Evolutionary conservation across 2,888 invertebrate genomes (phyloP).

Genomic region (Hirtodrosophila trivittata): DNA sequence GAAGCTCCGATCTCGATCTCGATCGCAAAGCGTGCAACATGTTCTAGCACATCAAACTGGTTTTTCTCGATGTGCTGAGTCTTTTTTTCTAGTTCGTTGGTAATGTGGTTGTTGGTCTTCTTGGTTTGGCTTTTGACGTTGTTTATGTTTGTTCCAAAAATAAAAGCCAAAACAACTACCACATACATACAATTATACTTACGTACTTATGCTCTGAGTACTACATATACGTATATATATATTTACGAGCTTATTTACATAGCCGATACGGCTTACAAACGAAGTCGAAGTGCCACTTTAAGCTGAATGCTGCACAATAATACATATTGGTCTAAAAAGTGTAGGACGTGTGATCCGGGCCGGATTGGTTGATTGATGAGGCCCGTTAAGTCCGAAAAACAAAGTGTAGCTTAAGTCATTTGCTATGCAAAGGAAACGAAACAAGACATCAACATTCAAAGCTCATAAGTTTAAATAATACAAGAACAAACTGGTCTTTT

Average conservation of each 20-base stretch:
- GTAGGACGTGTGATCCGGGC: conserved; percentile 57
- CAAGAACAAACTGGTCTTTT: no score
- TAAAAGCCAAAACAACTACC: conserved; percentile 52
- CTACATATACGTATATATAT: conserved; percentile 7
- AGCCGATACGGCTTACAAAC: no score
- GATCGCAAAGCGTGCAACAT: conserved; percentile 59
- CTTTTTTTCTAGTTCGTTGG: conserved; percentile 32
- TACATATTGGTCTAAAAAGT: no score
- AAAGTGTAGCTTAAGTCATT: neutral
- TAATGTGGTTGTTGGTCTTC: conserved; percentile 51
- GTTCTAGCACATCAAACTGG: conserved; percentile 71
- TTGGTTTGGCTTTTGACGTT: conserved; percentile 31
- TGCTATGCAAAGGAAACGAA: no score
- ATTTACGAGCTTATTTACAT: conserved; percentile 6
- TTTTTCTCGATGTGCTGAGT: conserved; percentile 54
- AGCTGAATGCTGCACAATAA: no score
- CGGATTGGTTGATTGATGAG: conserved; percentile 59
- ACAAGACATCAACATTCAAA: no score
- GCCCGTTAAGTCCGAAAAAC: conserved; percentile 1
- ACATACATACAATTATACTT: no score
- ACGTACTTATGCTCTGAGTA: neutral
- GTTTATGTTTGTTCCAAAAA: conserved; percentile 67
- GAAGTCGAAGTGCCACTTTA: conserved; percentile 58
- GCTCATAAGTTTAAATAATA: no score
- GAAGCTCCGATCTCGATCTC: conserved; percentile 34